These are phyloP conservation scores for Nomada goodeniana DNA, from an alignment of 2,888 invertebrate species.

Conservation along the genomic window DNA sequence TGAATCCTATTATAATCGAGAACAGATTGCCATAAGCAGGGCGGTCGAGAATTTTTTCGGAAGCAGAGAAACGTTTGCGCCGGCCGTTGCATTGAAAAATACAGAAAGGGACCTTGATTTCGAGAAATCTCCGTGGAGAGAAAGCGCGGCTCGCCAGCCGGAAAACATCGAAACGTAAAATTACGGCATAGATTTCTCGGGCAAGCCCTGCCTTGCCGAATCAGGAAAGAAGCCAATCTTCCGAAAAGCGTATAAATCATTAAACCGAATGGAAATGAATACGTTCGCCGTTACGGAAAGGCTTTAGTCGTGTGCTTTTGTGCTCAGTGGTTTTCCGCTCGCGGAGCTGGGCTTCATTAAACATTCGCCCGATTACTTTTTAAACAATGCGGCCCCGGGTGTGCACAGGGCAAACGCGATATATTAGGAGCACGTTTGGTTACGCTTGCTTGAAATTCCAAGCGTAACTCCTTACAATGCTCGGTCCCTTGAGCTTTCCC, in stretches of 20 bases:
- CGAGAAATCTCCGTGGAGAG: conserved; percentile 11
- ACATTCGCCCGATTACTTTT: conserved; percentile 13
- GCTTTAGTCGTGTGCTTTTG: not conserved
- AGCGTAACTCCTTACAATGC: not conserved
- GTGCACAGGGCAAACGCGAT: not conserved
- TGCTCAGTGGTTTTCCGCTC: not conserved
- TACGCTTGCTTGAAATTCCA: not conserved
- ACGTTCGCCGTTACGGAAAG: not conserved
- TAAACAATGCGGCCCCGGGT: not conserved
- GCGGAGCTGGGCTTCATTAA: not conserved
- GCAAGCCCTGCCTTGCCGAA: conserved; percentile 6
- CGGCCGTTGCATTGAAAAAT: conserved; percentile 1
- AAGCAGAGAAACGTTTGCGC: not conserved
- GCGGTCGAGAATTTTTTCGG: conserved; percentile 8
- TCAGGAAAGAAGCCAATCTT: conserved; percentile 34
- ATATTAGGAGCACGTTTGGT: not conserved
- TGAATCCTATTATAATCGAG: too few species aligned
- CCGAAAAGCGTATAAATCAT: conserved; percentile 41
- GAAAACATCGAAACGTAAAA: conserved; percentile 23
- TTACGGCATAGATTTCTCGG: conserved; percentile 27
- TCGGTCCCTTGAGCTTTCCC: not conserved
- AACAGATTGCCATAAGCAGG: not conserved
- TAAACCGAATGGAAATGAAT: conserved; percentile 42
- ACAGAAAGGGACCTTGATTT: conserved; percentile 33
- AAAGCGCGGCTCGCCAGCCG: not conserved